Percentiles rank a stretch among this genome's conserved stretches.
Evolutionary conservation across 2,113 vertebrate genomes (phyloP).

Genomic region (Crypturellus undulatus): DNA sequence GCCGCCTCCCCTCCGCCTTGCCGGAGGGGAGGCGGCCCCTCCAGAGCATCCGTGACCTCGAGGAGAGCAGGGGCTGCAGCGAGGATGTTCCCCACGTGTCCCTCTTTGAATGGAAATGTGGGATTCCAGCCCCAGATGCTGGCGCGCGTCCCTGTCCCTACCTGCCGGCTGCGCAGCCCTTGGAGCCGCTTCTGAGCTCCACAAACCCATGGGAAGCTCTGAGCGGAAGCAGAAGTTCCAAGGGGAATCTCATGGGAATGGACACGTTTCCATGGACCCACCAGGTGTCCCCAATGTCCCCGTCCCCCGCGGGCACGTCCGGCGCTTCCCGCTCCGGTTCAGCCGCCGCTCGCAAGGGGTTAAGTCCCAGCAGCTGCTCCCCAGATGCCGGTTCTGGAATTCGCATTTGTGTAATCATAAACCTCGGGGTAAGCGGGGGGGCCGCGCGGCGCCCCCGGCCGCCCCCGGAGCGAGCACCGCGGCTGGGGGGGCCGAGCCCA

Average conservation of each 20-base stretch:
- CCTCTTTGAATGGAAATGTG: neutral
- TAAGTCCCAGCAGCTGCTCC: constrained; percentile 72
- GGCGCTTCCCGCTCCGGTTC: accelerated
- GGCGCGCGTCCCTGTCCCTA: too few species aligned
- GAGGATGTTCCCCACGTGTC: neutral
- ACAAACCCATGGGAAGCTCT: constrained; percentile 21
- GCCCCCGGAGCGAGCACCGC: neutral
- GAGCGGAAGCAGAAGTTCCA: constrained; percentile 52
- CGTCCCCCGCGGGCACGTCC: accelerated
- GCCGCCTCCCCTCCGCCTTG: too few species aligned
- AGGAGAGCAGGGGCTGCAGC: neutral
- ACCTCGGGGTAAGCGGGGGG: constrained; percentile 34
- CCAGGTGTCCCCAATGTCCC: neutral
- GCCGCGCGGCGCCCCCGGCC: accelerated
- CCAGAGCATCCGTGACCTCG: neutral
- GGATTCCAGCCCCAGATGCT: too few species aligned
- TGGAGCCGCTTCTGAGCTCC: neutral
- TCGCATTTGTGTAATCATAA: constrained; percentile 76
- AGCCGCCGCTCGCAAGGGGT: neutral
- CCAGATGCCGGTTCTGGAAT: constrained; percentile 75
- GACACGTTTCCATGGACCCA: accelerated
- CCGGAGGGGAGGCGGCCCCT: neutral
- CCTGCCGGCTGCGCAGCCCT: neutral
- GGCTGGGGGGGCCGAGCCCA: neutral
- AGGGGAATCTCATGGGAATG: neutral